These are phyloP conservation scores for Drosophila pseudoobscura DNA, from an alignment of 1,140 invertebrate species.

Conservation along the genomic window DNA sequence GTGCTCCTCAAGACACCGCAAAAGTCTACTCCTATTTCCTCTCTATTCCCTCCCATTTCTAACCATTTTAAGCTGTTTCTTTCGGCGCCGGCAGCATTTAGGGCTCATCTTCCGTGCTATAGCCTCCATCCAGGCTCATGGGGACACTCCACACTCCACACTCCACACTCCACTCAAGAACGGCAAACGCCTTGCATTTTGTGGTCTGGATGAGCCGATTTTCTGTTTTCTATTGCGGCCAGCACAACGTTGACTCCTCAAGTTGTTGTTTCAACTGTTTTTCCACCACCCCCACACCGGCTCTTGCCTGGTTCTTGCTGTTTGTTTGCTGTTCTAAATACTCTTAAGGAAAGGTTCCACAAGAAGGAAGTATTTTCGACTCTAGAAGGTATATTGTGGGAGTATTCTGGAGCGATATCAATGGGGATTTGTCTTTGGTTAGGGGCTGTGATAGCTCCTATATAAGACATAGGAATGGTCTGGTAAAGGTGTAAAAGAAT, in stretches of 20 bases:
- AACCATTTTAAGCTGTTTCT: slow-evolving; percentile 14
- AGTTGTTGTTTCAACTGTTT: slow-evolving; percentile 66
- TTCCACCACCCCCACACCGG: slow-evolving; percentile 11
- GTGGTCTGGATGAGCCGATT: slow-evolving; percentile 70
- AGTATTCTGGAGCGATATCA: too few relatives aligned
- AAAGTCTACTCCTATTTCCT: slow-evolving; percentile 4
- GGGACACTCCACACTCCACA: slow-evolving; percentile 45
- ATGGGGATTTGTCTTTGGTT: too few relatives aligned
- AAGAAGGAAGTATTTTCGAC: too few relatives aligned
- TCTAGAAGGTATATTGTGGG: too few relatives aligned
- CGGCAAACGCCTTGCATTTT: slow-evolving; percentile 54
- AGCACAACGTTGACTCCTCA: slow-evolving; percentile 43
- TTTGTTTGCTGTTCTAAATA: slow-evolving; percentile 34
- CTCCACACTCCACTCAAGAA: slow-evolving; percentile 63
- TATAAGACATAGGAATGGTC: too few relatives aligned
- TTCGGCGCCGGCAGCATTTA: slow-evolving; percentile 43
- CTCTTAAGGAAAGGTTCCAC: too few relatives aligned
- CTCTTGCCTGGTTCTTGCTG: neutral
- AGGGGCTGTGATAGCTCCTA: too few relatives aligned
- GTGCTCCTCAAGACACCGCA: slow-evolving; percentile 1
- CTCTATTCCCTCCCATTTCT: neutral
- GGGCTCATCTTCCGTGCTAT: slow-evolving; percentile 30
- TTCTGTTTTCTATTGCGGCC: slow-evolving; percentile 60
- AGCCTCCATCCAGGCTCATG: slow-evolving; percentile 10
- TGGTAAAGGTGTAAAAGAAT: too few relatives aligned